Evolutionary conservation across 2,113 vertebrate species (phyloP).

Genomic region (Scalopus aquaticus): DNA sequence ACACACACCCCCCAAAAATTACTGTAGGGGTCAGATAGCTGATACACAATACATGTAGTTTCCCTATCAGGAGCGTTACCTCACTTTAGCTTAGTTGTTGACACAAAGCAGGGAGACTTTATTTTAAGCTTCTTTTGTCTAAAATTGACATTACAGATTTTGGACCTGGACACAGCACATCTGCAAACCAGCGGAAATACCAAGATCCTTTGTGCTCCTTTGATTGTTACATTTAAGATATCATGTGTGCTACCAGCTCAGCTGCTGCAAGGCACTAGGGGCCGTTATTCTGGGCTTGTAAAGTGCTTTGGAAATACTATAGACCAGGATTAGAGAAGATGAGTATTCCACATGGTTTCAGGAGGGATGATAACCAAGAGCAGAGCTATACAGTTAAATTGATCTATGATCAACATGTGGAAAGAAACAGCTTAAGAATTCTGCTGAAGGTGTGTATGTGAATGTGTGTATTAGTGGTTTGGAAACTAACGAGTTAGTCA

Average conservation of each 20-base stretch:
- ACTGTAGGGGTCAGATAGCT: conserved; percentile 83
- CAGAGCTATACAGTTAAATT: conserved; percentile 91
- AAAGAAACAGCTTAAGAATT: conserved; percentile 78
- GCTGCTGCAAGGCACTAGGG: conserved; percentile 96
- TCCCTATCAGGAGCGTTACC: conserved; percentile 75
- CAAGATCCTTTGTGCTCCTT: conserved; percentile 93
- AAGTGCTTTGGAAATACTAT: conserved; percentile 96
- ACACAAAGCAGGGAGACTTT: conserved; percentile 89
- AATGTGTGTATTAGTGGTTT: conserved; percentile 66
- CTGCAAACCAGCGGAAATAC: conserved; percentile 95
- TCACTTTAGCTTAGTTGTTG: conserved; percentile 80
- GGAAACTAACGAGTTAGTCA: conserved; percentile 58
- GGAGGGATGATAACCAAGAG: conserved; percentile 92
- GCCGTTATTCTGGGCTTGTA: conserved; percentile 93
- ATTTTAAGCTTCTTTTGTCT: conserved; percentile 87
- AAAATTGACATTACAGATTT: conserved; percentile 90
- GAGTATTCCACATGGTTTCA: conserved; percentile 97
- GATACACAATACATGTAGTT: conserved; percentile 80
- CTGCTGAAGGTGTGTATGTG: conserved; percentile 83
- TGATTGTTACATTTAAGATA: conserved; percentile 99
- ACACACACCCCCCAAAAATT: conserved; percentile 79
- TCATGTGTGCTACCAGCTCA: conserved; percentile 96
- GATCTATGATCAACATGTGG: conserved; percentile 95
- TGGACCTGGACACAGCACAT: conserved; percentile 90
- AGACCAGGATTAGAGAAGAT: conserved; percentile 94